phyloP scores from a whole-genome alignment of 2,888 invertebrate species.

The Glomeris marginata region DNA sequence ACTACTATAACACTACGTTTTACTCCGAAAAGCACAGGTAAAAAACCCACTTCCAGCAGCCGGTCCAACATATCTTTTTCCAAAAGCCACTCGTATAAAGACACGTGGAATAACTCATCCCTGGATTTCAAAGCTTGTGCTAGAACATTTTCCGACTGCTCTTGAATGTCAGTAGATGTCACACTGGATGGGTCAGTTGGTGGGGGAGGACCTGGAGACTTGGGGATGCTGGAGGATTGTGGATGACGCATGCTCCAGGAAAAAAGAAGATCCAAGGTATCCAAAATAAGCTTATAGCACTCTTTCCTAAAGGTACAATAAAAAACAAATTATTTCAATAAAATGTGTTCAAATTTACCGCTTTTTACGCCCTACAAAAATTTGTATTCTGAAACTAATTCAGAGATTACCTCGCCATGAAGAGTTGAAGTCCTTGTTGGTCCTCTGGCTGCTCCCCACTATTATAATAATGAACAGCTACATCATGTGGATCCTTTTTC shows the following conservation, averaged over 20 bases:
- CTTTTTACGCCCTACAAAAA: background rate
- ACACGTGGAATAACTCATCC: conserved; percentile 80
- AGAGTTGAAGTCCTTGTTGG: conserved; percentile 59
- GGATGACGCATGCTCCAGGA: conserved; percentile 27
- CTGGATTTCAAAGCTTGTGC: conserved; percentile 34
- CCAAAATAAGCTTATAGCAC: conserved; percentile 72
- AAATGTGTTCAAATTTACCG: background rate
- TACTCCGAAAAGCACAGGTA: conserved; percentile 42
- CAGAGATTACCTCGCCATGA: conserved; percentile 20
- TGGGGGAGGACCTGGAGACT: conserved; percentile 30
- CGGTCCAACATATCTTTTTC: conserved; percentile 33
- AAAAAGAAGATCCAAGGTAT: conserved; percentile 38
- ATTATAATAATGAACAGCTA: conserved; percentile 73
- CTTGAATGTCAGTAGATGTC: conserved; percentile 21
- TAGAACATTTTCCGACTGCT: conserved; percentile 33
- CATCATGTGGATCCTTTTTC: conserved; percentile 74
- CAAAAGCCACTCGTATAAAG: conserved; percentile 87
- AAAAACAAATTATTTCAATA: too few relatives aligned
- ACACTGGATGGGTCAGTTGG: conserved; percentile 26
- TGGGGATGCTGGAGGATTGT: conserved; percentile 30
- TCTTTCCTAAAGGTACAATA: conserved; percentile 50
- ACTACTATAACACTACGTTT: conserved; percentile 42
- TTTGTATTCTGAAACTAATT: conserved; percentile 11
- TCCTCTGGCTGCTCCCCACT: conserved; percentile 69
- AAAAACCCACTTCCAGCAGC: conserved; percentile 31